Conservation (phyloP, 2,797 vertebrate genomes). For the Mastacembelus armatus region DNA sequence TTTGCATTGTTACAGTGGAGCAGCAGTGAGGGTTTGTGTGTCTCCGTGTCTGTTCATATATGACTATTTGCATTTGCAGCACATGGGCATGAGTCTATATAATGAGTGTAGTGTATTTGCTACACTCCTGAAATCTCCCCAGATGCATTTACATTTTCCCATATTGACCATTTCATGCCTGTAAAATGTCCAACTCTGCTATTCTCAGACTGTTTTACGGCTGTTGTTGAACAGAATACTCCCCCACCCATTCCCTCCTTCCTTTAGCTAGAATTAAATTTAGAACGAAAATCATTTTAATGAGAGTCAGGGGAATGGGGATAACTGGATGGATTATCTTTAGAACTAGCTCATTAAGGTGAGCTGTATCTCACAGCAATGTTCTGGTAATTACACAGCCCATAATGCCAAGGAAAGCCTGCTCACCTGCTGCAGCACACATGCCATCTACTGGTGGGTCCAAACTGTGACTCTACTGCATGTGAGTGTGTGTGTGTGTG, state of each 20-base stretch:
- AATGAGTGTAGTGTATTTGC: too few relatives aligned
- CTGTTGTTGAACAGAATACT: constrained; percentile 36
- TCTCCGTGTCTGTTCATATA: constrained; percentile 3
- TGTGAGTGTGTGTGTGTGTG: background rate
- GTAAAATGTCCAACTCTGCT: constrained; percentile 63
- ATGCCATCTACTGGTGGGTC: constrained; percentile 55
- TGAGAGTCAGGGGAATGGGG: constrained; percentile 80
- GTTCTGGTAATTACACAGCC: constrained; percentile 79
- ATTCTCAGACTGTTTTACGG: constrained; percentile 59
- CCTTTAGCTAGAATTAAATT: constrained; percentile 75
- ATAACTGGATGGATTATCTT: constrained; percentile 82
- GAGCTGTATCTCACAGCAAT: constrained; percentile 77
- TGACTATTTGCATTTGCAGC: constrained; percentile 34
- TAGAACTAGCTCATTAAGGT: constrained; percentile 83
- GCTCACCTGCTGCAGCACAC: constrained; percentile 37
- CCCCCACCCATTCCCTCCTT: constrained; percentile 28
- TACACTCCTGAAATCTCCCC: constrained; percentile 40
- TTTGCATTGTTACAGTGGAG: constrained; percentile 10
- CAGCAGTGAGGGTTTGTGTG: background rate
- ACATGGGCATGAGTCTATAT: constrained; percentile 14
- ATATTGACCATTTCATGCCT: constrained; percentile 58
- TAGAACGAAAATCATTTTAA: constrained; percentile 82
- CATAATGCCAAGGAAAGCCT: constrained; percentile 61
- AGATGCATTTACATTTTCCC: constrained; percentile 48
- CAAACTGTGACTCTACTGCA: background rate